phyloP scores from a whole-genome alignment of 2,113 vertebrate genomes.

The Apus apus region DNA sequence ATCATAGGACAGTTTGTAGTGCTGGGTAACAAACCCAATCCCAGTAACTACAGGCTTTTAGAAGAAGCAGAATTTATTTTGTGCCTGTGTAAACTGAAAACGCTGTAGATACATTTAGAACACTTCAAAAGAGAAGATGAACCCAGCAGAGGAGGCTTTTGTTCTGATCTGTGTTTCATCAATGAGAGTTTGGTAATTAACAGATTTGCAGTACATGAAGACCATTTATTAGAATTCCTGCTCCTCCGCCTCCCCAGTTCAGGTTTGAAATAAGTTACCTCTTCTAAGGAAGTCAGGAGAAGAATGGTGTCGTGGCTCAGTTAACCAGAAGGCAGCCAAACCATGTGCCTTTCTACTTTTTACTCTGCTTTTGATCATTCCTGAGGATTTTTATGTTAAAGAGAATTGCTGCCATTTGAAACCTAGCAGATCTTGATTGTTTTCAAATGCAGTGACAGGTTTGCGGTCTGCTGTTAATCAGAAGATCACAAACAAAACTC shows the following conservation, averaged over 20 bases:
- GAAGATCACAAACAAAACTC: not conserved
- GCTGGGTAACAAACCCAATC: not conserved
- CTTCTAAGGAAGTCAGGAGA: not conserved
- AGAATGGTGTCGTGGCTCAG: not conserved
- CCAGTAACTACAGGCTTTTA: not conserved
- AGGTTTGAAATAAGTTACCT: not conserved
- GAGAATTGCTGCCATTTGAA: not conserved
- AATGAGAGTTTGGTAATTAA: not conserved
- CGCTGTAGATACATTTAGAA: not conserved
- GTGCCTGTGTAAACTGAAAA: not conserved
- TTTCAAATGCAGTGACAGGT: not conserved
- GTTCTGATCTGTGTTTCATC: not conserved
- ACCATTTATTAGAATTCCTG: not conserved
- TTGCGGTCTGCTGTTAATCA: not conserved
- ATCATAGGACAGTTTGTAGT: not conserved
- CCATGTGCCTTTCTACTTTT: not conserved
- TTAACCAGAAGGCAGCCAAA: not conserved
- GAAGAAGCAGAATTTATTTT: not conserved
- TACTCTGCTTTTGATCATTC: not conserved
- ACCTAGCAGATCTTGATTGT: not conserved
- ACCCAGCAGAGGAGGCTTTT: not conserved
- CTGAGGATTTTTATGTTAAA: not conserved
- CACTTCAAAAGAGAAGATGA: not conserved
- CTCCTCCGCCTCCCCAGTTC: not conserved
- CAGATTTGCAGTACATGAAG: not conserved